Percentiles rank a stretch among this genome's conserved stretches.
phyloP scores from a whole-genome alignment of 1,140 invertebrate genomes.

The Magallana gigas region DNA sequence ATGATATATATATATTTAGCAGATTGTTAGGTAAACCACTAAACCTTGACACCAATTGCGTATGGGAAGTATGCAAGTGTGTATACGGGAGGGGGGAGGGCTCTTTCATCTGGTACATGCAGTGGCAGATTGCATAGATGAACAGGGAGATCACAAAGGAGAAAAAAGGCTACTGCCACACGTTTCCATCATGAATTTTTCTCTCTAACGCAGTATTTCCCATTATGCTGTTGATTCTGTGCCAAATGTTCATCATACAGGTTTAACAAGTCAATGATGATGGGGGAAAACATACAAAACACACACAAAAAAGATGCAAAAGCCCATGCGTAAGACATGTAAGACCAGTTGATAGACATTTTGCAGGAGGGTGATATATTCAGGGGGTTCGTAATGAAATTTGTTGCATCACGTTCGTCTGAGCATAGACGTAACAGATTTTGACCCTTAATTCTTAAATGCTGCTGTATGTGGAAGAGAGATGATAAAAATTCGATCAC shows the following conservation, averaged over 20 bases:
- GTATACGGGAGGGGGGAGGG: background rate
- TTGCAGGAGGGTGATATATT: too few species aligned
- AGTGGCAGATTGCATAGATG: background rate
- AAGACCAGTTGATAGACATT: too few species aligned
- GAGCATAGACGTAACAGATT: too few species aligned
- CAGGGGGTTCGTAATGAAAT: too few species aligned
- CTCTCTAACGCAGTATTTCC: background rate
- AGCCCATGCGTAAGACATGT: too few species aligned
- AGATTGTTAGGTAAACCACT: background rate
- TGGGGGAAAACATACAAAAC: too few species aligned
- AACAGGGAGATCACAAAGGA: background rate
- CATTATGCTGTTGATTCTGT: background rate
- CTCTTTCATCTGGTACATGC: background rate
- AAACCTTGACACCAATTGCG: background rate
- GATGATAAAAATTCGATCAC: slow-evolving; percentile 8
- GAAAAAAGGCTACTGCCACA: slow-evolving; percentile 9
- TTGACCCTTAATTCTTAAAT: background rate
- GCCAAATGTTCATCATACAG: slow-evolving; percentile 27
- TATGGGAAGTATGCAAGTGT: background rate
- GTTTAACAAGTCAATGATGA: background rate
- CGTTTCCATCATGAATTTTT: background rate
- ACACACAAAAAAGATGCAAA: too few species aligned
- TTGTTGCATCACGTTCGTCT: too few species aligned
- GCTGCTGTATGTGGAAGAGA: background rate
- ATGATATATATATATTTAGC: too few species aligned